Evolutionary conservation across 2,113 vertebrate species (phyloP), one percentile per base, ranked within the genome.

Genomic region (Parus major): DNA sequence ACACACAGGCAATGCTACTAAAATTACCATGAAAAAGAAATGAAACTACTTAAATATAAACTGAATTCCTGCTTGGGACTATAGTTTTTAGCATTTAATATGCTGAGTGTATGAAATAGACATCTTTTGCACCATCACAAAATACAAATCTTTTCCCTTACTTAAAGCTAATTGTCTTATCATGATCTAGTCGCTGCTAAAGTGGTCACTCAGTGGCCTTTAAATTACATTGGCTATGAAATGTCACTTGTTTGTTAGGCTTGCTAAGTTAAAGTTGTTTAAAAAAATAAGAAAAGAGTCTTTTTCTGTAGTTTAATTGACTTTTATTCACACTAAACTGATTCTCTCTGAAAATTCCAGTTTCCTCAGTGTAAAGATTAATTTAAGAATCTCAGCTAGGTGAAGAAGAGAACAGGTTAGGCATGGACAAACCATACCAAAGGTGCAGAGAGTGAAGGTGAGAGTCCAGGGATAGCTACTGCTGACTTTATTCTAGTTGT

Each of bases 401-500:
- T 93, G 78, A 84, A 76, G 63, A 79, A 75, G 22, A n/a, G 57
- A 73, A 71, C 57, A 73, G 47, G 81, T 75, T 72, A 69, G 75
- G 21, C 19, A n/a, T 56, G 39, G 57, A 55, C 59, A 85, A 89
- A 76, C 0, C 18, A 35, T 15, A 60, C 36, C 42, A 64, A 91
- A 70, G 15, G 28, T 88, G 44, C 29, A 41, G 36, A 60, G 66
- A 28, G 33, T 66, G 66, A 92, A 90, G 71, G 39, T 87, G 78
- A 60, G 44, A 77, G 56, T 73, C 46, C 39, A 50, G 75, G 19
- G n/a, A 64, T 55, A 75, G 81, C 64, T 41, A 72, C 85, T 86
- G 60, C 79, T 89, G 60, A 61, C 53, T 91, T 92, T 89, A 65
- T 88, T 94, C 80, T 86, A 69, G 63, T 68, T 91, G 41, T 65